Percentiles rank a stretch among this genome's conserved stretches.
phyloP scores from a whole-genome alignment of 2,113 vertebrate genomes.

The Chrysemys picta region DNA sequence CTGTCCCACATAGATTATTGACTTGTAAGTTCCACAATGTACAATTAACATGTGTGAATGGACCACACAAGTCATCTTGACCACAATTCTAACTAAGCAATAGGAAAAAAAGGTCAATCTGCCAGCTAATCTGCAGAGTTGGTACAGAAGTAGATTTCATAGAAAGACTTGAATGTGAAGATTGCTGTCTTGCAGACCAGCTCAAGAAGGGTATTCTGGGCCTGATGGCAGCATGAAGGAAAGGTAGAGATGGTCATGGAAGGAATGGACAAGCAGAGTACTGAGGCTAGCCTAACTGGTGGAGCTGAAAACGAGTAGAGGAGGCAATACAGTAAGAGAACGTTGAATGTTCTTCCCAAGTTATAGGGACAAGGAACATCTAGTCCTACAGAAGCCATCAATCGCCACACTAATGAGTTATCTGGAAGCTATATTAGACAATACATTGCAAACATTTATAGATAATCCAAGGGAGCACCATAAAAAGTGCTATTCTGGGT shows the following conservation, averaged over 20 bases:
- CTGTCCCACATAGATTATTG: background rate
- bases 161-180: background rate
- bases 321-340: background rate
- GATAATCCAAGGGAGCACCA: background rate
- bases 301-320: background rate
- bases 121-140: rapidly evolving
- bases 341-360: background rate
- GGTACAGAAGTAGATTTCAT: background rate
- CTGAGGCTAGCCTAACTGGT: rapidly evolving
- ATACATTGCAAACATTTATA: background rate
- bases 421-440: background rate
- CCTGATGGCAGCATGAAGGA: background rate
- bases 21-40: rapidly evolving
- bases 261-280: background rate
- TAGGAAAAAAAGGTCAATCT: background rate
- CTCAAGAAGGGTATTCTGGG: background rate
- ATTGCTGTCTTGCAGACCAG: background rate
- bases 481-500: background rate
- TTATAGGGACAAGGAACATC: rapidly evolving
- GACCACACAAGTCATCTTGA: rapidly evolving
- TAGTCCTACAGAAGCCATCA: background rate
- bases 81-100: background rate
- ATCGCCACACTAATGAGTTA: background rate
- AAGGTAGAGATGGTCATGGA: rapidly evolving
- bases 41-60: background rate